Conservation (phyloP, 2,113 vertebrate species). For the Ptychochromis oligacanthus region DNA sequence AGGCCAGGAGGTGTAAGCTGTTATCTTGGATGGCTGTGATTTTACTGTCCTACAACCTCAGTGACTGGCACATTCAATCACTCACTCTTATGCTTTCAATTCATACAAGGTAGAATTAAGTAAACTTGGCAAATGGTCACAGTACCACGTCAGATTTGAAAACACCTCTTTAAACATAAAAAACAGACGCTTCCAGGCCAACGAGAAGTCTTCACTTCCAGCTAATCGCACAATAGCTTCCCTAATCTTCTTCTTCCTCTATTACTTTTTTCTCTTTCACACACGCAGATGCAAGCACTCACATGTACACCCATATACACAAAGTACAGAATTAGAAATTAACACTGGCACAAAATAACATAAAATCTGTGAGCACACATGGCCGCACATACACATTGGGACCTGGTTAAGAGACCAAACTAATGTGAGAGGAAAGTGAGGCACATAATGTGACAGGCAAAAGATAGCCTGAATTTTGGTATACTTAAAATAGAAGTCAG, state of each 20-base stretch:
- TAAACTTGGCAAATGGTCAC: conserved; percentile 59
- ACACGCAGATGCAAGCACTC: conserved; percentile 39
- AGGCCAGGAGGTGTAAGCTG: conserved; percentile 47
- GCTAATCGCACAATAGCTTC: conserved; percentile 23
- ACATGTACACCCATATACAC: conserved; percentile 53
- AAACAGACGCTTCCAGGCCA: not conserved
- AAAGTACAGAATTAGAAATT: conserved; percentile 53
- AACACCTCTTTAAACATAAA: conserved; percentile 11
- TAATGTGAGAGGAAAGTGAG: conserved; percentile 71
- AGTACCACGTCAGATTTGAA: conserved; percentile 53
- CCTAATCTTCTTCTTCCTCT: not conserved
- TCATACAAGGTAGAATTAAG: conserved; percentile 23
- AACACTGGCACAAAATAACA: conserved; percentile 40
- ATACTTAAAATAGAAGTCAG: conserved; percentile 66
- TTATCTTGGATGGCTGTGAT: conserved; percentile 42
- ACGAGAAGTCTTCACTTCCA: conserved; percentile 21
- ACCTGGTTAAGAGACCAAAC: conserved; percentile 44
- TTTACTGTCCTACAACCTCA: conserved; percentile 36
- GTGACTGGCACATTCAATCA: conserved; percentile 34
- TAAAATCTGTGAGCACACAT: conserved; percentile 23
- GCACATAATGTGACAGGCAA: conserved; percentile 73
- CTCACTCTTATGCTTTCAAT: conserved; percentile 14
- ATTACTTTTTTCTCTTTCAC: conserved; percentile 10
- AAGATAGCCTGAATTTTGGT: conserved; percentile 72
- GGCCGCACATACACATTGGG: conserved; percentile 38